phyloP scores from a whole-genome alignment of 2,797 vertebrate genomes.

The Halcyon leucocephala region DNA sequence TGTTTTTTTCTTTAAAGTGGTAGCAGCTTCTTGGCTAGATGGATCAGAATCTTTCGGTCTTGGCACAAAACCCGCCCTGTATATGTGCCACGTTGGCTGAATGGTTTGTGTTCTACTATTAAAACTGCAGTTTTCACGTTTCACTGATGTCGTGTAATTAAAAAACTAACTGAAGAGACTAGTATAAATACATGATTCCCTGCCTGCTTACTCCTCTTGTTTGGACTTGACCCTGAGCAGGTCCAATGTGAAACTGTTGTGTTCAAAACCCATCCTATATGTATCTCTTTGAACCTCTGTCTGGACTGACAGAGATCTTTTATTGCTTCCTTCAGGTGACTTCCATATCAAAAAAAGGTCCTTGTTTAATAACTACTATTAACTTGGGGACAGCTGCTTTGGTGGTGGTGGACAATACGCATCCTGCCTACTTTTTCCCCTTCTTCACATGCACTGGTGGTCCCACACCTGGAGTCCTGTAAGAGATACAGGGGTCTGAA shows the following conservation, averaged over 20 bases:
- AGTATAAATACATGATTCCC: neutral
- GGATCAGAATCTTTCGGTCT: neutral
- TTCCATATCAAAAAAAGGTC: neutral
- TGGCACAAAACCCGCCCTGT: neutral
- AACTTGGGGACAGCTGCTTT: neutral
- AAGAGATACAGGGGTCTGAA: accelerated
- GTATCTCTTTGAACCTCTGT: neutral
- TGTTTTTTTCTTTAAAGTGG: neutral
- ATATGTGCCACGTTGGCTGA: neutral
- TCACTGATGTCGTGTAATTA: neutral
- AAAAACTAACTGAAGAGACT: neutral
- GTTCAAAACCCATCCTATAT: neutral
- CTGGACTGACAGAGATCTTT: too few relatives aligned
- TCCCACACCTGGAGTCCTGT: neutral
- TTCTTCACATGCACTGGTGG: neutral
- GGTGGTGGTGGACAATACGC: neutral
- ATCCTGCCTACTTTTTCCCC: neutral
- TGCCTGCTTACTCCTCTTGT: neutral
- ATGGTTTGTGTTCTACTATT: neutral
- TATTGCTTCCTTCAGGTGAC: neutral
- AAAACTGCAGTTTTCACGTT: neutral
- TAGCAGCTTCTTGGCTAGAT: neutral
- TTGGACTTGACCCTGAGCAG: neutral
- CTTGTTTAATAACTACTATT: neutral
- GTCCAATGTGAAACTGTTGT: neutral